These are phyloP conservation scores for Cyaniris semiargus DNA, from an alignment of 2,888 invertebrate species.

Conservation along the genomic window DNA sequence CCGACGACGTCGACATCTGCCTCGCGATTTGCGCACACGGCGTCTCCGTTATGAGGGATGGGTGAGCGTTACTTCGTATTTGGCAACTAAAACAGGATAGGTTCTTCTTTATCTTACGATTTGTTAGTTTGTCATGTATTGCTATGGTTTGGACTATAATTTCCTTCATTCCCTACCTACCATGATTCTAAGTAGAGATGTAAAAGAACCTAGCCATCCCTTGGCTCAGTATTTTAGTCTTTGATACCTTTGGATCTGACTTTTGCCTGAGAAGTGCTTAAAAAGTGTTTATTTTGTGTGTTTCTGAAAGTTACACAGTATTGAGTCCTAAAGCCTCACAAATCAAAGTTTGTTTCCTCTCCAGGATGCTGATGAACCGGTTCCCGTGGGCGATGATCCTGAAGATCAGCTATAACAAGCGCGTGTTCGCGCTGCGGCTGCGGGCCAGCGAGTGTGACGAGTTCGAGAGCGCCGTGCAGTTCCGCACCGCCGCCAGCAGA, in stretches of 20 bases:
- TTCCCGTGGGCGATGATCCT: conserved; percentile 99
- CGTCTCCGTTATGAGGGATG: conserved; percentile 94
- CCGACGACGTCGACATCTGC: conserved; percentile 93
- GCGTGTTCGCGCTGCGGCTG: conserved; percentile 95
- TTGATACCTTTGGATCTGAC: too few relatives aligned
- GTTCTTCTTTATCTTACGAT: too few relatives aligned
- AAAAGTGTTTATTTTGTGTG: too few relatives aligned
- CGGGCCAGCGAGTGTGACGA: conserved; percentile 97
- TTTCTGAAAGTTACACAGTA: too few relatives aligned
- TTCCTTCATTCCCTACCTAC: too few relatives aligned
- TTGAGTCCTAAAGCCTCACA: too few relatives aligned
- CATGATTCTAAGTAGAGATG: too few relatives aligned
- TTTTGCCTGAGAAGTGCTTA: too few relatives aligned
- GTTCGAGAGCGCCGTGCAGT: conserved; percentile 93
- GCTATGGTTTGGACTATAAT: too few relatives aligned
- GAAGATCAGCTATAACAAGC: conserved; percentile 98
- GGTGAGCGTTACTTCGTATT: conserved; percentile 64
- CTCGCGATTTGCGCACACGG: conserved; percentile 98
- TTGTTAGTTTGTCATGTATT: too few relatives aligned
- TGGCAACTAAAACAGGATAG: neutral
- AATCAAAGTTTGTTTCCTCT: conserved; percentile 14
- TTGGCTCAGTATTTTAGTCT: too few relatives aligned
- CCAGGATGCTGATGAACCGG: conserved; percentile 93
- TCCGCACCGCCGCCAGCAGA: conserved; percentile 92
- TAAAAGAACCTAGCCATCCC: too few relatives aligned